phyloP scores from a whole-genome alignment of 2,113 vertebrate genomes.

The Gallinago undulata region DNA sequence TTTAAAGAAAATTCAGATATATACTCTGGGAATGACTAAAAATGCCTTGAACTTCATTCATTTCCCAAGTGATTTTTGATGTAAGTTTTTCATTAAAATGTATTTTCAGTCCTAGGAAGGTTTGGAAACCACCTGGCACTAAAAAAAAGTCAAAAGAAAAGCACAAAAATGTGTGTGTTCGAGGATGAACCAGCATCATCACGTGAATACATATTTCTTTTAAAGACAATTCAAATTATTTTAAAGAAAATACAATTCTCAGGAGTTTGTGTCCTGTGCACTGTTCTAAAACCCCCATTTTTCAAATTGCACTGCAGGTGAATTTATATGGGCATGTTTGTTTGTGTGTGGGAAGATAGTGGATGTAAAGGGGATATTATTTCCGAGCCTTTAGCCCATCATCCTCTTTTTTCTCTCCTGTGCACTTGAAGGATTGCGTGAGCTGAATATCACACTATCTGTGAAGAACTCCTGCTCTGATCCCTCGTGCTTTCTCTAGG shows the following conservation, averaged over 20 bases:
- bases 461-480: background rate
- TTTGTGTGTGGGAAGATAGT: background rate
- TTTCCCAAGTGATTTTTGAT: background rate
- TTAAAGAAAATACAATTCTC: background rate
- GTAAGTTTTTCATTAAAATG: background rate
- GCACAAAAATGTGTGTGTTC: background rate
- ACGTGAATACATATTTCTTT: background rate
- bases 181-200: background rate
- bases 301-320: background rate
- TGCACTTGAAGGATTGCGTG: background rate
- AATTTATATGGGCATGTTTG: background rate
- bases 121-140: background rate
- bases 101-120: background rate
- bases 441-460: background rate
- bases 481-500: background rate
- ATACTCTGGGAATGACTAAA: background rate
- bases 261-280: background rate
- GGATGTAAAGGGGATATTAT: background rate
- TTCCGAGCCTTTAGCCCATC: background rate
- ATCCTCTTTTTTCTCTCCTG: background rate
- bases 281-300: fast-evolving
- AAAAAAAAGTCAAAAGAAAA: background rate
- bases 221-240: background rate
- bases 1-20: background rate
- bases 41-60: background rate